phyloP scores from a whole-genome alignment of 2,888 invertebrate species.

The Papilio elwesi region DNA sequence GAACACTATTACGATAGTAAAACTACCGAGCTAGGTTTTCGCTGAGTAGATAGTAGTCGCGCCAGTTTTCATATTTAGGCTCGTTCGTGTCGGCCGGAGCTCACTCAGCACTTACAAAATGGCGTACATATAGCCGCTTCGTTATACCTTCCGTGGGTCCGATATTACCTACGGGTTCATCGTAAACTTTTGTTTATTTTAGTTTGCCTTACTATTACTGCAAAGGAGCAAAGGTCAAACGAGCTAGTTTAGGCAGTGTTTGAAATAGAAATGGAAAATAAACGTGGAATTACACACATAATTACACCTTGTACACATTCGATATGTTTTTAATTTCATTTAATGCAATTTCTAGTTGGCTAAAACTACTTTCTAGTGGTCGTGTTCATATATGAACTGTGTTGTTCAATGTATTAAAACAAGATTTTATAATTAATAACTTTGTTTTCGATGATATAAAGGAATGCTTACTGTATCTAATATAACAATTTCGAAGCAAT shows the following conservation, averaged over 20 bases:
- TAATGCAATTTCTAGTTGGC: no score
- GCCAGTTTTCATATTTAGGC: slow-evolving; percentile 44
- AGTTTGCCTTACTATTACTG: slow-evolving; percentile 30
- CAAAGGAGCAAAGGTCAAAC: slow-evolving; percentile 26
- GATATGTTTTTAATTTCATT: no score
- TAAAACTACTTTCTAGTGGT: no score
- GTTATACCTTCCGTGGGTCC: slow-evolving; percentile 27
- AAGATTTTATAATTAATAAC: no score
- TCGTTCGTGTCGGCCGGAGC: slow-evolving; percentile 41
- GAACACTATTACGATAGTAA: slow-evolving; percentile 38
- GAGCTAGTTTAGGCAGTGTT: slow-evolving; percentile 8
- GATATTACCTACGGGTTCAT: slow-evolving; percentile 39
- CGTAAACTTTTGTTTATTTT: slow-evolving; percentile 40
- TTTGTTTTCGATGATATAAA: no score
- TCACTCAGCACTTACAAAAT: slow-evolving; percentile 41
- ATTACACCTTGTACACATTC: not conserved
- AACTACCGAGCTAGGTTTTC: slow-evolving; percentile 38
- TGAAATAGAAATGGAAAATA: slow-evolving; percentile 24
- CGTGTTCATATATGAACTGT: no score
- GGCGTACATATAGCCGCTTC: slow-evolving; percentile 41
- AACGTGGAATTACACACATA: slow-evolving; percentile 17
- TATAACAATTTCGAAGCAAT: no score
- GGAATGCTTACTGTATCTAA: no score
- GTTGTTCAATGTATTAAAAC: no score
- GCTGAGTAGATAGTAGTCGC: slow-evolving; percentile 40